These are phyloP conservation scores for Scrobipalpa atriplicella DNA, from an alignment of 2,888 invertebrate species.

Conservation along the genomic window DNA sequence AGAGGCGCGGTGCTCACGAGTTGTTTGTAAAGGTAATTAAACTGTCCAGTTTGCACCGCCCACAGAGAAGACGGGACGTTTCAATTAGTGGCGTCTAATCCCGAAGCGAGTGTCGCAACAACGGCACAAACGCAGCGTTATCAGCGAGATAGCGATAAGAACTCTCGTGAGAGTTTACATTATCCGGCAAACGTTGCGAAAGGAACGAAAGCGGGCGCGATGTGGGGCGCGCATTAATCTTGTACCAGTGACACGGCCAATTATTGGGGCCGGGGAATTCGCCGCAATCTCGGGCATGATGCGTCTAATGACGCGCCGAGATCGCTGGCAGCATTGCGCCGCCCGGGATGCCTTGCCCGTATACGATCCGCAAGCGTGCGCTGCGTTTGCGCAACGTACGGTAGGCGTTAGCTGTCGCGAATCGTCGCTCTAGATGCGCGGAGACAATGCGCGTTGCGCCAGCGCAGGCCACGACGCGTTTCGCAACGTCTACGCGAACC, in stretches of 20 bases:
- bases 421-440: constrained; percentile 64
- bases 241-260: constrained; percentile 29
- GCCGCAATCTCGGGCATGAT: constrained; percentile 19
- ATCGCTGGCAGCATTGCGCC: constrained; percentile 23
- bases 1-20: constrained; percentile 49
- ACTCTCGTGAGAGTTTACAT: constrained; percentile 28
- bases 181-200: constrained; percentile 30
- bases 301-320: constrained; percentile 23
- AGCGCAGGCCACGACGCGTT: constrained; percentile 38
- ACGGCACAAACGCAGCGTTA: constrained; percentile 40
- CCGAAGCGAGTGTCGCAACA: constrained; percentile 36
- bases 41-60: constrained; percentile 55
- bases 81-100: constrained; percentile 63
- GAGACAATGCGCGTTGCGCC: constrained; percentile 59
- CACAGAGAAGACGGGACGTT: constrained; percentile 58
- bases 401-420: constrained; percentile 59
- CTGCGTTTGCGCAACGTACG: constrained; percentile 49
- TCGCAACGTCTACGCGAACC: constrained; percentile 47
- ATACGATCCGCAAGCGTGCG: constrained; percentile 40
- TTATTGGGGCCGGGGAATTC: constrained; percentile 27
- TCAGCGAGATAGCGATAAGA: constrained; percentile 28
- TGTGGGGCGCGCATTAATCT: constrained; percentile 32
- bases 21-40: constrained; percentile 64
- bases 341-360: constrained; percentile 22
- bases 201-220: constrained; percentile 27